Evolutionary conservation across 2,797 vertebrate species (phyloP).

Genomic region (Pipistrellus pygmaeus): DNA sequence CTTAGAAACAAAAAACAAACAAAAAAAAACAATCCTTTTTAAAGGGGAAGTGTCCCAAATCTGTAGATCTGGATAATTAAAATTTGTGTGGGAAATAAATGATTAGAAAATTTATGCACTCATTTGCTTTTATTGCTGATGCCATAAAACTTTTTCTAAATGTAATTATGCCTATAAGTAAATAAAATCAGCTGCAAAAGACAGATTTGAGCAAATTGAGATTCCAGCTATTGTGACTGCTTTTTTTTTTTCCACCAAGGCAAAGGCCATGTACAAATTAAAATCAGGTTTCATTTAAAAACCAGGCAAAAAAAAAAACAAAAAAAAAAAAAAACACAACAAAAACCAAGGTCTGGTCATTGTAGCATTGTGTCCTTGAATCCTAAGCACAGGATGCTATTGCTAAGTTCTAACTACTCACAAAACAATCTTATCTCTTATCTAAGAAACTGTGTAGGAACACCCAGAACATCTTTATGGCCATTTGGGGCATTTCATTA

Average conservation of each 20-base stretch:
- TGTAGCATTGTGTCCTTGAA: not conserved
- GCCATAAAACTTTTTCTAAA: conserved; percentile 48
- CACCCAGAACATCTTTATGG: not conserved
- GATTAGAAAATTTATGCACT: conserved; percentile 12
- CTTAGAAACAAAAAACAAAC: conserved; percentile 12
- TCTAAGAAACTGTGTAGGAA: conserved; percentile 14
- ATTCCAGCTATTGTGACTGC: not conserved
- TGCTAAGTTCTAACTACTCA: conserved; percentile 28
- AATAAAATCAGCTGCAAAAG: conserved; percentile 51
- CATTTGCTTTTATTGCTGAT: conserved; percentile 59
- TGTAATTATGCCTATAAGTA: conserved; percentile 30
- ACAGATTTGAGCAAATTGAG: not conserved
- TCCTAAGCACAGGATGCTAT: not conserved
- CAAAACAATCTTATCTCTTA: not conserved
- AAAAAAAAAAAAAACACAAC: not conserved
- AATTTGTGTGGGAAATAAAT: conserved; percentile 50
- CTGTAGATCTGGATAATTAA: conserved; percentile 27
- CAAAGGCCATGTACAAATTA: conserved; percentile 27
- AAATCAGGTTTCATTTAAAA: conserved; percentile 41
- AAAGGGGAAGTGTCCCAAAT: not conserved
- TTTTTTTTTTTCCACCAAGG: not conserved
- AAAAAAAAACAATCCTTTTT: conserved; percentile 21
- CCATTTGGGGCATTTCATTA: not conserved
- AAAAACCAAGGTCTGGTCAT: not conserved
- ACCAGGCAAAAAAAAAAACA: not conserved